These are phyloP conservation scores for Mythimna loreyi DNA, from an alignment of 2,888 invertebrate genomes.

Conservation along the genomic window DNA sequence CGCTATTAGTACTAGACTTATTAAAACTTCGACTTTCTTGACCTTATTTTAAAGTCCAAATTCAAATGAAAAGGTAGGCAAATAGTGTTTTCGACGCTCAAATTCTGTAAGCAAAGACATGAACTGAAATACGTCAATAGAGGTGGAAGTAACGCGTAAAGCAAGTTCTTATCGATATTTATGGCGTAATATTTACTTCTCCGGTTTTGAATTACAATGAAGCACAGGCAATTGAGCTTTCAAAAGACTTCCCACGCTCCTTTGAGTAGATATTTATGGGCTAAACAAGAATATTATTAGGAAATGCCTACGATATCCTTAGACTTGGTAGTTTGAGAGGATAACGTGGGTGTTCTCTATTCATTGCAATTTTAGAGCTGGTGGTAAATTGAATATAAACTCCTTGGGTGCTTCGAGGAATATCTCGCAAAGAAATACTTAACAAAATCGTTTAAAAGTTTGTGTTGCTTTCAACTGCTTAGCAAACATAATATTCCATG, in stretches of 20 bases:
- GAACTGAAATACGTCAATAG: conserved; percentile 44
- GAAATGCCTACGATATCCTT: conserved; percentile 54
- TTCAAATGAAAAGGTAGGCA: conserved; percentile 1
- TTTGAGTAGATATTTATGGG: conserved; percentile 54
- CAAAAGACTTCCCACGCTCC: conserved; percentile 63
- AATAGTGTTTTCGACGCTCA: conserved; percentile 33
- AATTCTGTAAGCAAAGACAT: conserved; percentile 43
- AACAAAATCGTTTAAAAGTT: conserved; percentile 40
- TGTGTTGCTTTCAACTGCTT: conserved; percentile 29
- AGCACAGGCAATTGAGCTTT: conserved; percentile 63
- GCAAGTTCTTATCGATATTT: conserved; percentile 59
- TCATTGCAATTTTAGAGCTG: conserved; percentile 24
- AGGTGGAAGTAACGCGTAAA: conserved; percentile 59
- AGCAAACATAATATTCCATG: conserved; percentile 46
- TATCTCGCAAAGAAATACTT: conserved; percentile 26
- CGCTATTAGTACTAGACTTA: not conserved
- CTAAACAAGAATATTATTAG: conserved; percentile 57
- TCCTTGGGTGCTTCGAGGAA: conserved; percentile 12
- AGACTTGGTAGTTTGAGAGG: conserved; percentile 37
- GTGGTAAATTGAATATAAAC: conserved; percentile 31
- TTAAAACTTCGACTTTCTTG: not conserved
- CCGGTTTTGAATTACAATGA: conserved; percentile 60
- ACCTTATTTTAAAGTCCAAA: conserved; percentile 15
- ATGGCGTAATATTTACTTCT: conserved; percentile 59
- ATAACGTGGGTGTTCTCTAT: conserved; percentile 50